Evolutionary conservation across 2,888 invertebrate genomes (phyloP).

Genomic region (Trimorus sp.): DNA sequence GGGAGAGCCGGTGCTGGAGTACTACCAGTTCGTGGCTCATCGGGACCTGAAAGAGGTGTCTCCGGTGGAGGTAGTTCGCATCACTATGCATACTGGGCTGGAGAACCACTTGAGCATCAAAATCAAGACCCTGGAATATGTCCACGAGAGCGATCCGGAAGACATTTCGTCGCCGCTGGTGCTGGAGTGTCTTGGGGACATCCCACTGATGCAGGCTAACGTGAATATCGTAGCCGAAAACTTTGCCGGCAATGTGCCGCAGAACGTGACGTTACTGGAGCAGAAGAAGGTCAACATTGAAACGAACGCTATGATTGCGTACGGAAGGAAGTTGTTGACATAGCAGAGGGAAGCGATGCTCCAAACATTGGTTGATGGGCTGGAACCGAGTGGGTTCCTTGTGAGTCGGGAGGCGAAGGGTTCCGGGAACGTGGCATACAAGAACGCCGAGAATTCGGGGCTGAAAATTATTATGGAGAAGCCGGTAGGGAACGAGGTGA

Average conservation of each 20-base stretch:
- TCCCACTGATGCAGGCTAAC: conserved; percentile 88
- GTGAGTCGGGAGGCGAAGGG: conserved; percentile 65
- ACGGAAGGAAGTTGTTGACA: conserved; percentile 83
- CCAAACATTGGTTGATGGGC: conserved; percentile 45
- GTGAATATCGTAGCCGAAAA: conserved; percentile 82
- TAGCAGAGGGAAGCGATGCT: conserved; percentile 63
- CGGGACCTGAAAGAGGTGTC: conserved; percentile 72
- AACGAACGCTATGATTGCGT: conserved; percentile 82
- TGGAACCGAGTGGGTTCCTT: conserved; percentile 73
- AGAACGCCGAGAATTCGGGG: conserved; percentile 14
- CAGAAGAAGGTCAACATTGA: conserved; percentile 83
- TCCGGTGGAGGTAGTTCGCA: conserved; percentile 73
- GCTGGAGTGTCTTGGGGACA: conserved; percentile 85
- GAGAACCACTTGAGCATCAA: conserved; percentile 81
- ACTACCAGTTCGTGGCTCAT: conserved; percentile 82
- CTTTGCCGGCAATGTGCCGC: conserved; percentile 82
- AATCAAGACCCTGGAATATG: conserved; percentile 77
- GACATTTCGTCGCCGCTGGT: conserved; percentile 83
- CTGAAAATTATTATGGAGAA: conserved; percentile 74
- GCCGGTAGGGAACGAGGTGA: conserved; percentile 56
- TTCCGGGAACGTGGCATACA: conserved; percentile 8
- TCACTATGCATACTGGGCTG: conserved; percentile 82
- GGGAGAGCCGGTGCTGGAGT: conserved; percentile 83
- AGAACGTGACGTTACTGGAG: conserved; percentile 84
- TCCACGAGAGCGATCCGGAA: conserved; percentile 74